Evolutionary conservation across 2,113 vertebrate genomes (phyloP).

Genomic region (Notothenia rossii): DNA sequence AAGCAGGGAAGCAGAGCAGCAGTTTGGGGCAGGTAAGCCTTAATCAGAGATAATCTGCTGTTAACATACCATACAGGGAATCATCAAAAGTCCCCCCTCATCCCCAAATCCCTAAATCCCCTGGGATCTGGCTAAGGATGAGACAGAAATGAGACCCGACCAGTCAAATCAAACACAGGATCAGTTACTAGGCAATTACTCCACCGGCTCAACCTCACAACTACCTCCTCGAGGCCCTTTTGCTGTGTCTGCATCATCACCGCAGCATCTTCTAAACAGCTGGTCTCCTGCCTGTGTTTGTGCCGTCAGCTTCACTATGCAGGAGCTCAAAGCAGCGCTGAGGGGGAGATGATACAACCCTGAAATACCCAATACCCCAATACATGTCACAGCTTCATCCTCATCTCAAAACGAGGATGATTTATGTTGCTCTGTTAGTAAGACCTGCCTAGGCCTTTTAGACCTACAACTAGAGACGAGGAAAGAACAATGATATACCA

Average conservation of each 20-base stretch:
- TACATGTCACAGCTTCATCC: constrained; percentile 12
- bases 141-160: constrained; percentile 75
- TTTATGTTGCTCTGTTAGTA: constrained; percentile 8
- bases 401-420: constrained; percentile 19
- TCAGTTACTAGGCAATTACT: constrained; percentile 80
- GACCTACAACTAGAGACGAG: neutral
- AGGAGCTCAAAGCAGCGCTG: constrained; percentile 36
- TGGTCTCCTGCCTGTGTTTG: constrained; percentile 44
- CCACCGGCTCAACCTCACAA: constrained; percentile 61
- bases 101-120: constrained; percentile 79
- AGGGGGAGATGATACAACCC: constrained; percentile 41
- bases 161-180: constrained; percentile 78
- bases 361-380: constrained; percentile 14
- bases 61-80: constrained; percentile 82
- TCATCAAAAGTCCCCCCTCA: constrained; percentile 76
- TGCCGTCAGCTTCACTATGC: constrained; percentile 34
- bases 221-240: constrained; percentile 54
- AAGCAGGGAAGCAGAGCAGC: constrained; percentile 75
- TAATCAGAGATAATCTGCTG: constrained; percentile 85
- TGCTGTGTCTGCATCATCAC: constrained; percentile 39
- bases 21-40: constrained; percentile 80
- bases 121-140: constrained; percentile 75
- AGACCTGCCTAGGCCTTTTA: too few species aligned
- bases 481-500: neutral
- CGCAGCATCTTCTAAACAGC: constrained; percentile 40